Conservation (phyloP, 2,113 vertebrate species). For the Nannospalax galili region DNA sequence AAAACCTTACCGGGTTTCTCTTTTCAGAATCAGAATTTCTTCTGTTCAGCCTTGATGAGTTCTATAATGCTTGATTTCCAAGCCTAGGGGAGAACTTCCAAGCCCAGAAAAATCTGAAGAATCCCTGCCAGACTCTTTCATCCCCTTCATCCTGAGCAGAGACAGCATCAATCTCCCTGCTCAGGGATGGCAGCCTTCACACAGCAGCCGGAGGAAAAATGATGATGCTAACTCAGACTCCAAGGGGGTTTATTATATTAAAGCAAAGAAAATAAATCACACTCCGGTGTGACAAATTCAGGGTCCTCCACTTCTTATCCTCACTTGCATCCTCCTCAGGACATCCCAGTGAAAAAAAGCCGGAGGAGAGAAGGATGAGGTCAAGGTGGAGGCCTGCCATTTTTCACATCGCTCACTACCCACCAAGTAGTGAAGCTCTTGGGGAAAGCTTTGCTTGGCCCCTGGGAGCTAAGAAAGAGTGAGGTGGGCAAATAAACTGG, state of each 20-base stretch:
- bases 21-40: neutral
- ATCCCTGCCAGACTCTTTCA: conserved; percentile 50
- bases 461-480: neutral
- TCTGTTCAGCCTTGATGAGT: neutral
- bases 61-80: conserved; percentile 11
- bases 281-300: conserved; percentile 13
- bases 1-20: neutral
- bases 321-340: neutral
- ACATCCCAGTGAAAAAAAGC: neutral
- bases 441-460: neutral
- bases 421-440: neutral
- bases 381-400: neutral
- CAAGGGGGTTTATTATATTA: conserved; percentile 79
- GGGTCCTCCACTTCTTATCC: neutral
- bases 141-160: conserved; percentile 74
- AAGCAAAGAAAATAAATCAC: conserved; percentile 81
- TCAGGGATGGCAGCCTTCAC: conserved; percentile 79
- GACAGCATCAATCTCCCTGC: conserved; percentile 80
- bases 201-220: conserved; percentile 73
- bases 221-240: conserved; percentile 77
- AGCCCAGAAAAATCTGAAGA: conserved; percentile 40
- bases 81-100: conserved; percentile 8
- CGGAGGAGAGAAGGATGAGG: neutral
- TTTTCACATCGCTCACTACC: neutral
- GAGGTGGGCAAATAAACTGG: neutral